phyloP scores from a whole-genome alignment of 2,113 vertebrate genomes.

The Platycercus adscitus region DNA sequence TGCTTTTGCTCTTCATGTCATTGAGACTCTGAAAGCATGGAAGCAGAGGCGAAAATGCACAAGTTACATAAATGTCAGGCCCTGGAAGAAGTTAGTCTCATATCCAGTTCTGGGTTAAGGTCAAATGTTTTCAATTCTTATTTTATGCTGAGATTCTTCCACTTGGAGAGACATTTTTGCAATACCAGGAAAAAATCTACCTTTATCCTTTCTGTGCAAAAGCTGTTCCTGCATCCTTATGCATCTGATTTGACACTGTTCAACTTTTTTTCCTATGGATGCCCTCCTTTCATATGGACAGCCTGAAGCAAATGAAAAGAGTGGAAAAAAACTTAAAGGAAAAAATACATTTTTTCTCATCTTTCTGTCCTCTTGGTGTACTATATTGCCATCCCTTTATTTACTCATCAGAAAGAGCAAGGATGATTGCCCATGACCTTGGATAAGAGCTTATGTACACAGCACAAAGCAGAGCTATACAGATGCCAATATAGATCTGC shows the following conservation, averaged over 20 bases:
- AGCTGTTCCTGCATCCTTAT: background rate
- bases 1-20: background rate
- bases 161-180: background rate
- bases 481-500: background rate
- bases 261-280: background rate
- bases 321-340: background rate
- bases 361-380: background rate
- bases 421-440: background rate
- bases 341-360: background rate
- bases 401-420: background rate
- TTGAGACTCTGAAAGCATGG: background rate
- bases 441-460: background rate
- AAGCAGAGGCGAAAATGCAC: background rate
- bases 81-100: background rate
- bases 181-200: background rate
- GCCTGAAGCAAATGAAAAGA: background rate
- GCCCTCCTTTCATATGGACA: background rate
- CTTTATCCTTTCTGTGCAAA: background rate
- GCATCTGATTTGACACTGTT: constrained; percentile 4
- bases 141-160: background rate
- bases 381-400: background rate
- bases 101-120: background rate
- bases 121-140: background rate
- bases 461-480: background rate
- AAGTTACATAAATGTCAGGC: background rate